Conservation (phyloP, 2,888 invertebrate species). For the Mythimna albipuncta region DNA sequence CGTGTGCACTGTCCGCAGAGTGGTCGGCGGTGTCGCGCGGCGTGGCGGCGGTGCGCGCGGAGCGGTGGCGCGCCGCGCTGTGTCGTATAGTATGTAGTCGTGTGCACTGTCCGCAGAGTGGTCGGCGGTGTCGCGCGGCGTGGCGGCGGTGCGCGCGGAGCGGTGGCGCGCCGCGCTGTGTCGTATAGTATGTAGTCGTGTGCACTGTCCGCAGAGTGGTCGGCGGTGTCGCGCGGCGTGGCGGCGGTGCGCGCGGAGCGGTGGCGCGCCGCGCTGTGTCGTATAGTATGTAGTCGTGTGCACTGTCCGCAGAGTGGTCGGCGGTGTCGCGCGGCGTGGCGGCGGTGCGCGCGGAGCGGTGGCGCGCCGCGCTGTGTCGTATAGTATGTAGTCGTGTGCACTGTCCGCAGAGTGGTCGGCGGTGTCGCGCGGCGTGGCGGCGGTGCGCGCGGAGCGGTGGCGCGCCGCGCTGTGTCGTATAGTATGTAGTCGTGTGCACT, state of each 20-base stretch:
- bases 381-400: too few species aligned
- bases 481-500: too few species aligned
- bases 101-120: slow-evolving; percentile 66
- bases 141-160: slow-evolving; percentile 40
- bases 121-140: slow-evolving; percentile 61
- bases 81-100: too few species aligned
- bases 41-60: slow-evolving; percentile 45
- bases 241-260: slow-evolving; percentile 53
- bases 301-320: slow-evolving; percentile 64
- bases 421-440: slow-evolving; percentile 55
- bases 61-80: slow-evolving; percentile 65
- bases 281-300: too few species aligned
- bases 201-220: slow-evolving; percentile 65
- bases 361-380: slow-evolving; percentile 65
- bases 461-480: slow-evolving; percentile 66
- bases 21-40: slow-evolving; percentile 61
- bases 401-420: slow-evolving; percentile 65
- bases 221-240: slow-evolving; percentile 63
- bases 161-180: slow-evolving; percentile 66
- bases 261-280: slow-evolving; percentile 63
- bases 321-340: slow-evolving; percentile 61
- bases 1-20: slow-evolving; percentile 67
- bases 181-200: too few species aligned
- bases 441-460: slow-evolving; percentile 57
- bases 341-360: slow-evolving; percentile 53